Evolutionary conservation across 2,888 invertebrate species (phyloP).

Genomic region (Chloromyia formosa): DNA sequence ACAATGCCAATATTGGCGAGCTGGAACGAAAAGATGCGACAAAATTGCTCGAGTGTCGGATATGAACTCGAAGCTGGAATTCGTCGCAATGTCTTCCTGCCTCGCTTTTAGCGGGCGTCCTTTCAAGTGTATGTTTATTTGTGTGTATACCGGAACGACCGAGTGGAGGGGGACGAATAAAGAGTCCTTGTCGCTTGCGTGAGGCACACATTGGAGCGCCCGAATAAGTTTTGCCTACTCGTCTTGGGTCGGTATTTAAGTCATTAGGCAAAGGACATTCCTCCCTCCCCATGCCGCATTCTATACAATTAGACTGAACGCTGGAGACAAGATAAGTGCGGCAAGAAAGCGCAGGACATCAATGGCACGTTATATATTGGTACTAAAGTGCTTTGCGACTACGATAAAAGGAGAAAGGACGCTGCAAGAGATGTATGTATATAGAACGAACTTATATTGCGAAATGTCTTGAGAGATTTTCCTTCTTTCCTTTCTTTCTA

Average conservation of each 20-base stretch:
- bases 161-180: background rate
- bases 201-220: no score
- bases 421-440: background rate
- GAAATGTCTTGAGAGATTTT: no score
- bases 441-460: no score
- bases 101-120: background rate
- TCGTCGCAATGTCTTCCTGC: background rate
- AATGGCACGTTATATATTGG: no score
- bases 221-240: no score
- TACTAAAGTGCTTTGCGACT: background rate
- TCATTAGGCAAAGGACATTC: background rate
- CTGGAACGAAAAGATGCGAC: slow-evolving; percentile 2
- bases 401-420: background rate
- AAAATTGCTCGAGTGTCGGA: slow-evolving; percentile 9
- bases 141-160: background rate
- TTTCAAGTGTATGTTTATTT: background rate
- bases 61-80: background rate
- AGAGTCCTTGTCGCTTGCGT: background rate
- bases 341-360: no score
- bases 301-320: background rate
- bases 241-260: background rate
- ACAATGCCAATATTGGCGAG: slow-evolving; percentile 26
- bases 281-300: background rate
- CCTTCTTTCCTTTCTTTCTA: background rate
- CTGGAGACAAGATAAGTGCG: no score